These are phyloP conservation scores for Tinea trinotella DNA, from an alignment of 2,888 invertebrate species.

Conservation along the genomic window DNA sequence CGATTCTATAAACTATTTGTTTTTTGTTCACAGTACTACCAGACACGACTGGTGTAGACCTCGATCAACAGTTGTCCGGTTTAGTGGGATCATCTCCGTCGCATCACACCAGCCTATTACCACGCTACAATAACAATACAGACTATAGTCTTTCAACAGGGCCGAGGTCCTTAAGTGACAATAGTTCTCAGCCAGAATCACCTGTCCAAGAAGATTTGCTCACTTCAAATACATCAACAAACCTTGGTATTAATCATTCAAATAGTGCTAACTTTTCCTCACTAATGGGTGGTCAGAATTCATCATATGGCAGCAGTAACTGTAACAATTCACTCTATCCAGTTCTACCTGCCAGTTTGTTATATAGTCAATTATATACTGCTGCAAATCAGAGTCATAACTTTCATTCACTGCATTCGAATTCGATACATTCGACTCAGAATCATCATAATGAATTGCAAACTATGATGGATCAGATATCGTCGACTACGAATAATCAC, in stretches of 20 bases:
- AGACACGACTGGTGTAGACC: slow-evolving; percentile 81
- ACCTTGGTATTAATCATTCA: slow-evolving; percentile 72
- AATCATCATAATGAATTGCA: slow-evolving; percentile 80
- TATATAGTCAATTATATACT: slow-evolving; percentile 88
- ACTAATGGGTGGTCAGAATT: slow-evolving; percentile 74
- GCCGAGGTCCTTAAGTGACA: slow-evolving; percentile 85
- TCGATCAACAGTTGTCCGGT: slow-evolving; percentile 81
- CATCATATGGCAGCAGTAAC: slow-evolving; percentile 73
- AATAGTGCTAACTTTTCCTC: slow-evolving; percentile 77
- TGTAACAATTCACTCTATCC: slow-evolving; percentile 83
- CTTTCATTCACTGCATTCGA: slow-evolving; percentile 78
- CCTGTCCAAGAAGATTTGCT: slow-evolving; percentile 85
- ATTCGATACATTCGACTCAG: slow-evolving; percentile 75
- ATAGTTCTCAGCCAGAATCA: slow-evolving; percentile 86
- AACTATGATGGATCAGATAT: slow-evolving; percentile 83
- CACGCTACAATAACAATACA: slow-evolving; percentile 75
- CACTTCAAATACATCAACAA: slow-evolving; percentile 74
- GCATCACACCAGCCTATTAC: slow-evolving; percentile 74
- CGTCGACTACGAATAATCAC: slow-evolving; percentile 75
- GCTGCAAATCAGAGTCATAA: slow-evolving; percentile 83
- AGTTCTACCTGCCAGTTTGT: slow-evolving; percentile 84
- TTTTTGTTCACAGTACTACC: slow-evolving; percentile 76
- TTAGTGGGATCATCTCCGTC: slow-evolving; percentile 72
- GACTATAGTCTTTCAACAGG: slow-evolving; percentile 78
- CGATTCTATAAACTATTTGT: not conserved